Evolutionary conservation across 2,113 vertebrate species (phyloP).

Genomic region (Macquaria australasica): DNA sequence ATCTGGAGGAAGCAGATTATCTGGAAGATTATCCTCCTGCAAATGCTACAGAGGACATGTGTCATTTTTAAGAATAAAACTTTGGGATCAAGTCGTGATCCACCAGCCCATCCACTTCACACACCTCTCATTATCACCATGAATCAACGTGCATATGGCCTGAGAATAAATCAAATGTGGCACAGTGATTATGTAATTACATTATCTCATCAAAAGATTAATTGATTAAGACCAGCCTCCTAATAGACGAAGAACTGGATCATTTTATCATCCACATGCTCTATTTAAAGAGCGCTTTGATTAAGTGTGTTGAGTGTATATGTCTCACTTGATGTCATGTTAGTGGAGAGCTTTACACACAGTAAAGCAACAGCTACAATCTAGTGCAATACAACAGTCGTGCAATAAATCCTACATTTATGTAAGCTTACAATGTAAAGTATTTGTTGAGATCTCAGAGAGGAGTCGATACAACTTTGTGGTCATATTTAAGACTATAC

Average conservation of each 20-base stretch:
- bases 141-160: constrained; percentile 11
- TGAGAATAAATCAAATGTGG: constrained; percentile 16
- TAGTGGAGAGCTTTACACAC: background rate
- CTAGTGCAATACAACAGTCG: background rate
- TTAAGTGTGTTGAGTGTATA: background rate
- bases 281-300: background rate
- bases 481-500: background rate
- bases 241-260: constrained; percentile 5
- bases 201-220: constrained; percentile 23
- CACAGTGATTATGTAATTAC: constrained; percentile 17
- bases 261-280: constrained; percentile 3
- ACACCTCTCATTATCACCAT: background rate
- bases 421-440: background rate
- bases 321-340: background rate
- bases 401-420: background rate
- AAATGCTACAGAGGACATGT: constrained; percentile 18
- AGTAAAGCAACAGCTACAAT: background rate
- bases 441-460: background rate
- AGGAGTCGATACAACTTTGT: background rate
- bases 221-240: background rate
- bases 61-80: background rate
- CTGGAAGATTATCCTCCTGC: constrained; percentile 14
- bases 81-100: background rate
- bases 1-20: constrained; percentile 20
- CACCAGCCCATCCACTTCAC: background rate